Evolutionary conservation across 2,113 vertebrate species (phyloP), one percentile per base, ranked within the genome.

Genomic region (Centropristis striata): DNA sequence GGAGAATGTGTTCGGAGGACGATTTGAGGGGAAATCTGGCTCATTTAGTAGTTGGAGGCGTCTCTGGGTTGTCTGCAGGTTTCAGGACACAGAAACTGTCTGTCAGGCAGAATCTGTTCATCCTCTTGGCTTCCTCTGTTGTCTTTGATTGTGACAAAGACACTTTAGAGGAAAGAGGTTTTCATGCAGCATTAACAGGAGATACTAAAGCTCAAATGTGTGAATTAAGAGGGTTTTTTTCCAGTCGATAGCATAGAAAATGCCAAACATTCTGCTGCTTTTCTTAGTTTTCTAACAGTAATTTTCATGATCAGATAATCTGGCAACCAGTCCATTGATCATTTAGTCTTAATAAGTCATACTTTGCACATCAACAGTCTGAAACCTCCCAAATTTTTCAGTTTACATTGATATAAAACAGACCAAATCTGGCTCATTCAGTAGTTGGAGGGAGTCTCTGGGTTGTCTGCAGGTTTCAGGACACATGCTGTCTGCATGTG

Each of bases 131-230:
- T 23, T 25, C 5, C 41, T 50, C 66, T 73, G 1, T 51, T 64
- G 65, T 66, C 47, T 83, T 66, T 81, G 20, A 28, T 16, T 57
- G 28, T 36, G 58, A 77, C 69, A 63, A 66, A 71, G 69, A 58
- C 18, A 20, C 18, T 37, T 1, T n/a, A 25, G 21, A 67, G 28
- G 68, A 50, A 79, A 41, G 9, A 54, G 13, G 11, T 49, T 46
- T 57, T 53, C 21, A 36, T 23, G 5, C 15, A 11, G 14, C 18
- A 16, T 28, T 47, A 27, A 57, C 27, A 1, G 15, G 21, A 66
- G 59, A 51, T 27, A 41, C 28, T 41, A 1, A 15, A 13, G 7
- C 65, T 25, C 7, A 63, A 8, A 46, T 53, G 1, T 41, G 18
- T 42, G 23, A 49, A 28, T n/a, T 15, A 7, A 9, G n/a, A n/a